Percentiles rank a stretch among this genome's conserved stretches.
phyloP scores from a whole-genome alignment of 2,113 vertebrate genomes.

The Echinops telfairi region DNA sequence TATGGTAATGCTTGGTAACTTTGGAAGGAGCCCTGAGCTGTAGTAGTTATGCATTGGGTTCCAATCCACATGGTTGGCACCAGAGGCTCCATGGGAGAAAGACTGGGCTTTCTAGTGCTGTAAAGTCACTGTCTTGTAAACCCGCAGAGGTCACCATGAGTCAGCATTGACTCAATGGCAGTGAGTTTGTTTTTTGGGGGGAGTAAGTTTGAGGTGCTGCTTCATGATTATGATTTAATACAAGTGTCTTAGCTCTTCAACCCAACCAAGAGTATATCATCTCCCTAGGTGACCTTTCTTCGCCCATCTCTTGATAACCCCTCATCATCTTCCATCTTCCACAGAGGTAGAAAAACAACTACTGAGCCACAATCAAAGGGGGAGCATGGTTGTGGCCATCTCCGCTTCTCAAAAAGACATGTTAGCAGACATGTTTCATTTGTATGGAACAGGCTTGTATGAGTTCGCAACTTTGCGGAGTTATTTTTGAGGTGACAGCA shows the following conservation, averaged over 20 bases:
- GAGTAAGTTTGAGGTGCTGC: no score
- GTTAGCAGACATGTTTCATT: not conserved
- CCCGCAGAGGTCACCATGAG: not conserved
- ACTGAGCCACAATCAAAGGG: not conserved
- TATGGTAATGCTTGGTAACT: not conserved
- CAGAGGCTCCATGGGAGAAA: no score
- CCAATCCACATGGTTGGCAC: no score
- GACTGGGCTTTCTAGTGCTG: no score
- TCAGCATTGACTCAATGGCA: no score
- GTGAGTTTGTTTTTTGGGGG: not conserved
- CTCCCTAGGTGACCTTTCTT: not conserved
- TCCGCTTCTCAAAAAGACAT: not conserved
- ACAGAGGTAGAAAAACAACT: not conserved
- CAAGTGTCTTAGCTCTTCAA: not conserved
- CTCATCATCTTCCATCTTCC: not conserved
- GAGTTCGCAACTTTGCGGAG: not conserved
- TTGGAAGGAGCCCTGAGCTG: not conserved
- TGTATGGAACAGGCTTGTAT: not conserved
- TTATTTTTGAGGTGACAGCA: not conserved
- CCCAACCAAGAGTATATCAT: not conserved
- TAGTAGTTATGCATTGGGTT: no score
- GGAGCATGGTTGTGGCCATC: not conserved
- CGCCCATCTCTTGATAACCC: not conserved
- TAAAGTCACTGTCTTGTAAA: no score
- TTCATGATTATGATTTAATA: not conserved